Evolutionary conservation across 2,888 invertebrate genomes (phyloP), one percentile per base, ranked within the genome.

Genomic region (Odontothrips loti): DNA sequence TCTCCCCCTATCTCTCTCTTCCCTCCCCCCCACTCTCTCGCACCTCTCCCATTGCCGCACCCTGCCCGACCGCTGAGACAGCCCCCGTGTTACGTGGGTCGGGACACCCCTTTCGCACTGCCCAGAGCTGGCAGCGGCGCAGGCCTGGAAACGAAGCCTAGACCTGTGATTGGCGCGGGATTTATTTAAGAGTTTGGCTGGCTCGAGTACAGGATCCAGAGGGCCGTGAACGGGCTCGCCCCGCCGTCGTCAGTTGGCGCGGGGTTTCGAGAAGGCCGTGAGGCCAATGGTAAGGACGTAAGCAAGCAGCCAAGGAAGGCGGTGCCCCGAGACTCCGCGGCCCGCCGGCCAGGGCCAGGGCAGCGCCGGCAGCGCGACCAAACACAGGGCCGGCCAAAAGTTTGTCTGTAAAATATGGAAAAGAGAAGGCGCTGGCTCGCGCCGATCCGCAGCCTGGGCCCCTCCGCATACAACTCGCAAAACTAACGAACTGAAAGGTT

Each of bases 371-470:
- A 23, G 68, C 9, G 23, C 23, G 4, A 23, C n/a, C 68, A n/a
- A 51, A 51, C 58, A 75, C 68, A 75, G 68, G 34, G 68, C 68
- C 12, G 58, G 68, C 68, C 23, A 75, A 75, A 75, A 75, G 68
- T 75, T 75, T 75, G 68, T 27, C 68, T 75, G 68, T 75, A 75
- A 75, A 75, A 75, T 75, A 75, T 75, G 68, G 68, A 75, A 75
- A 75, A 75, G 68, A 75, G 68, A 27, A 27, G 27, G 27, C 68
- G 23, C 27, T 1, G 27, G 68, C 27, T 27, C 10, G 68, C 27
- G 68, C 23, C 12, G 68, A 11, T 11, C 23, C 20, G n/a, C 63
- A n/a, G 63, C 23, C 68, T 23, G 68, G n/a, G 8, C 68, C 68
- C 11, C 68, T 27, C 68, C 23, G 68, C 68, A 75, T 27, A 75